A percentile compares a stretch with the other conserved stretches of the same genome.
These are phyloP conservation scores for Cephus pygmeus DNA, from an alignment of 2,888 invertebrate species.

Conservation along the genomic window DNA sequence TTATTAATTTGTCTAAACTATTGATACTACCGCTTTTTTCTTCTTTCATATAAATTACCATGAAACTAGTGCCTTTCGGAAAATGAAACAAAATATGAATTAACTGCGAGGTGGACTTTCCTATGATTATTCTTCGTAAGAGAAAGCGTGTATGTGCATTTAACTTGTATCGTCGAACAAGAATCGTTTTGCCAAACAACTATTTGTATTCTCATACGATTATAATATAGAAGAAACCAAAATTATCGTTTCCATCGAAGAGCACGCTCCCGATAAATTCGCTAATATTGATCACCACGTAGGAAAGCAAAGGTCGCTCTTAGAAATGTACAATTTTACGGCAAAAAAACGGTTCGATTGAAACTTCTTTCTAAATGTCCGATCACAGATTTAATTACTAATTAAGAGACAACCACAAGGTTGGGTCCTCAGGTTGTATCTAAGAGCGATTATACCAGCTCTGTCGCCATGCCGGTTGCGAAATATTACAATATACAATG, in stretches of 20 bases:
- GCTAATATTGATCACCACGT: constrained; percentile 41
- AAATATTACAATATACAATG: background rate
- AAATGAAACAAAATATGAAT: constrained; percentile 2
- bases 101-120: background rate
- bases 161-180: background rate
- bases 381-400: background rate
- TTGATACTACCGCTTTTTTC: background rate
- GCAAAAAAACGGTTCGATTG: background rate
- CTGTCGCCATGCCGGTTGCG: background rate
- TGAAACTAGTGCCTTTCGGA: background rate
- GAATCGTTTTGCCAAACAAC: background rate
- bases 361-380: background rate
- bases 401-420: background rate
- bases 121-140: background rate
- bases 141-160: background rate
- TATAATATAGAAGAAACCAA: constrained; percentile 4
- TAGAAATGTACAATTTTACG: background rate
- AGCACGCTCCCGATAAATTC: background rate
- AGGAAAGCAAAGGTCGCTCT: constrained; percentile 4
- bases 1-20: background rate
- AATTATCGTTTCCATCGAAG: background rate
- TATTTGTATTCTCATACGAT: background rate
- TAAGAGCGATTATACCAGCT: background rate
- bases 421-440: background rate
- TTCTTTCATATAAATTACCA: background rate